Base-by-base conservation (phyloP, 2,888 invertebrate genomes). In the Noctuana brunneofusca region DNA sequence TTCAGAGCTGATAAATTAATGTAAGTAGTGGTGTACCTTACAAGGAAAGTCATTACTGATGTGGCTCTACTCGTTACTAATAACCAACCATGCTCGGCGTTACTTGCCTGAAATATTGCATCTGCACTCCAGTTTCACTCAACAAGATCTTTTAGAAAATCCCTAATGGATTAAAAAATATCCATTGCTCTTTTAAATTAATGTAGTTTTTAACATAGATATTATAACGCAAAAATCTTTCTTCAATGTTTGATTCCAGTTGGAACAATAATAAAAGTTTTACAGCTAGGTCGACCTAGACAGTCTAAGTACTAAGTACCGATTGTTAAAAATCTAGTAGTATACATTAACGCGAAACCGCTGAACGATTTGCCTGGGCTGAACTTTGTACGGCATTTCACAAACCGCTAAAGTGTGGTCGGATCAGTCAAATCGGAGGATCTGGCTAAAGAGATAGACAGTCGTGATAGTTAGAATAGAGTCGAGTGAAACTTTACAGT, bases 21-120 rank as follows among this genome's bases (percentile, higher is more conserved):
- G 3, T 3, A 4, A 5, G 24, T 1, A 24, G 24, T 3, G 3
- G 1, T 41, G 16, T 16, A 16, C 41, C 16, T 41, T 41, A 1
- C 41, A 41, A 41, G 41, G 9, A 41, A 41, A 41, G 8, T 41
- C 41, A 41, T 41, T 41, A 41, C 16, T 6, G 41, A 41, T 9
- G 41, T 41, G 16, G 41, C 5, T 6, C 41, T 41, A 41, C 41
- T 38, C 38, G 16, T 2, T 9, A 41, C 41, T 41, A 41, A 41
- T 41, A 41, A 41, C 41, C 41, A 14, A 41, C 9, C 41, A 18
- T 43, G 43, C 43, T 43, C 43, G 11, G 9, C 18, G 43, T 43
- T 43, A 43, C 43, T 43, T 43, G 43, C 11, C 43, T 43, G 18
- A 43, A 43, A 43, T 43, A 43, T 43, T 43, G 43, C 43, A 43